A percentile compares a stretch with the other conserved stretches of the same genome.
Conservation (phyloP, 2,113 vertebrate species). For the Gallinago paraguaiae region DNA sequence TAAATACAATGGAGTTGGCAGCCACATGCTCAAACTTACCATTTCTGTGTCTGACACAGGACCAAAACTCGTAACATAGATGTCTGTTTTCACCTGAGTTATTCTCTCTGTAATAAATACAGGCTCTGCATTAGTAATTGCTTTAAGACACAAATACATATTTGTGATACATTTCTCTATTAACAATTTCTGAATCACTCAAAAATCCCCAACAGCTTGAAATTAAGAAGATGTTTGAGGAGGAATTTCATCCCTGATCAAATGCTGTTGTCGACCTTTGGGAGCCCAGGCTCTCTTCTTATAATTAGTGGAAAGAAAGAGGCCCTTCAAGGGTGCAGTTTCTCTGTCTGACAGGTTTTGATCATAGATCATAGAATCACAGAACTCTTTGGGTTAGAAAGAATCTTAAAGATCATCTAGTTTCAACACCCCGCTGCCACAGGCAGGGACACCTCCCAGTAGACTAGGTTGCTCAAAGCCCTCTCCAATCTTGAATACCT, state of each 20-base stretch:
- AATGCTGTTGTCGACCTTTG: not conserved
- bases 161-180: not conserved
- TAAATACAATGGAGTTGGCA: not conserved
- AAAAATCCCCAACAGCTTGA: not conserved
- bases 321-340: not conserved
- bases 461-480: not conserved
- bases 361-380: not conserved
- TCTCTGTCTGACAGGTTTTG: not conserved
- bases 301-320: not conserved
- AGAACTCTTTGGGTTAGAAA: not conserved
- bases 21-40: constrained; percentile 73
- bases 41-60: constrained; percentile 97
- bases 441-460: not conserved
- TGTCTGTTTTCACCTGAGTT: constrained; percentile 96
- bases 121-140: not conserved
- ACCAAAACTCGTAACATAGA: constrained; percentile 97
- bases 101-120: constrained; percentile 86
- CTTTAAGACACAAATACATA: not conserved
- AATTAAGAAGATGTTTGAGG: not conserved
- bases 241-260: not conserved
- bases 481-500: not conserved
- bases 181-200: not conserved
- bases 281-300: not conserved
- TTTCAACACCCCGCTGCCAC: not conserved
- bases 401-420: not conserved